Evolutionary conservation across 1,140 invertebrate genomes (phyloP), one percentile per base, ranked within the genome.

Genomic region (Leptopilina clavipes): DNA sequence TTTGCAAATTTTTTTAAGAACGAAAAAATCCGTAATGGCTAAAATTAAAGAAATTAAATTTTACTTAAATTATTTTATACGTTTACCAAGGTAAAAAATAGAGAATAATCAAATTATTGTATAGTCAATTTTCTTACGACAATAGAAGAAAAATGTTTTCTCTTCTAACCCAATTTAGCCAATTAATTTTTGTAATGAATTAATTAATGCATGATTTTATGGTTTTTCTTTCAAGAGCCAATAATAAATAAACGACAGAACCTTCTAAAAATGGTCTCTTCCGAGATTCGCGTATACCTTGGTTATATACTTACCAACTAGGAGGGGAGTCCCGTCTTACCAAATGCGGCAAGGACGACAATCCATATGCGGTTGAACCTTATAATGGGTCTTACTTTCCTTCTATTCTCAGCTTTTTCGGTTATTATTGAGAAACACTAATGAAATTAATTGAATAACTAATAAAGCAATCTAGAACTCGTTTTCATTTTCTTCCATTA

Each of bases 301-400:
- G 71, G 75, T 81, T 78, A 81, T 14, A 76, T 79, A n/a, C n/a
- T 31, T 31, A 76, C n/a, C n/a, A n/a, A n/a, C 37, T 40, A 3
- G 37, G 52, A 65, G 75, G 82, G 73, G 78, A 86, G 85, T 86
- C 80, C 78, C 74, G 84, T 87, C 82, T 87, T 76, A 72, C 86
- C 86, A 87, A 87, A 88, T 84, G 79, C 79, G 87, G 87, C 88
- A 88, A 88, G 88, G 88, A 81, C 85, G 84, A 71, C 72, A 76
- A 76, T 84, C 76, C 82, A 78, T 84, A 79, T 81, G 78, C 76
- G 81, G 84, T 84, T 82, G 80, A 81, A 76, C 74, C 82, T 81
- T 81, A 76, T 84, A 84, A 84, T 82, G 80, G 79, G 77, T 81
- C 75, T 79, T 76, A 74, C 76, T 81, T 75, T 71, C 48, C 54